Percentiles rank a stretch among this genome's conserved stretches.
phyloP scores from a whole-genome alignment of 2,888 invertebrate species.

The Pardosa pseudoannulata region DNA sequence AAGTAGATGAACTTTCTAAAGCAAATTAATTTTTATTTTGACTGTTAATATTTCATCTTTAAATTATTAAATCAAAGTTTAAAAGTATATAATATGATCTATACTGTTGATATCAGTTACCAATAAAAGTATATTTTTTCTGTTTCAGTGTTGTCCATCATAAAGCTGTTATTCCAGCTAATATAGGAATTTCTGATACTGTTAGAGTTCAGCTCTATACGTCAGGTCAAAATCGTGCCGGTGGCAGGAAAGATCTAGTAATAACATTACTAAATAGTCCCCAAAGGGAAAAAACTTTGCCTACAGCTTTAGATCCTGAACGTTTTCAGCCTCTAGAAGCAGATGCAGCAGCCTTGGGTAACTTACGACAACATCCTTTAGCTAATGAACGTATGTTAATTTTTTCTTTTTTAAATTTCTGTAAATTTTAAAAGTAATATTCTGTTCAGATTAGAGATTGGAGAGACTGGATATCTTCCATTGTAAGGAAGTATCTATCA shows the following conservation, averaged over 20 bases:
- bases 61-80: too few species aligned
- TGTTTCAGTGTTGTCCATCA: constrained; percentile 35
- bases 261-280: constrained; percentile 29
- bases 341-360: constrained; percentile 8
- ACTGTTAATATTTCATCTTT: too few species aligned
- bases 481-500: too few species aligned
- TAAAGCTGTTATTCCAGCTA: constrained; percentile 8
- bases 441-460: too few species aligned
- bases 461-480: too few species aligned
- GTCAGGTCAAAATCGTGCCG: constrained; percentile 2
- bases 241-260: constrained; percentile 33
- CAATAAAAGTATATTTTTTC: too few species aligned
- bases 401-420: not conserved
- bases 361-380: constrained; percentile 38
- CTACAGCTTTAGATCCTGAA: constrained; percentile 5
- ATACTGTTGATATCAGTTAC: too few species aligned
- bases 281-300: constrained; percentile 5
- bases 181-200: constrained; percentile 35
- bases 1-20: too few species aligned
- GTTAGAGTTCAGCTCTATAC: constrained; percentile 22
- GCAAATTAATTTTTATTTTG: too few species aligned
- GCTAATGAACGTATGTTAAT: constrained; percentile 33
- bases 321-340: constrained; percentile 40
- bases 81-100: too few species aligned
- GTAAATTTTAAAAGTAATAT: too few species aligned